These are phyloP conservation scores for Octodonta nipae DNA, from an alignment of 2,888 invertebrate species.

Conservation along the genomic window DNA sequence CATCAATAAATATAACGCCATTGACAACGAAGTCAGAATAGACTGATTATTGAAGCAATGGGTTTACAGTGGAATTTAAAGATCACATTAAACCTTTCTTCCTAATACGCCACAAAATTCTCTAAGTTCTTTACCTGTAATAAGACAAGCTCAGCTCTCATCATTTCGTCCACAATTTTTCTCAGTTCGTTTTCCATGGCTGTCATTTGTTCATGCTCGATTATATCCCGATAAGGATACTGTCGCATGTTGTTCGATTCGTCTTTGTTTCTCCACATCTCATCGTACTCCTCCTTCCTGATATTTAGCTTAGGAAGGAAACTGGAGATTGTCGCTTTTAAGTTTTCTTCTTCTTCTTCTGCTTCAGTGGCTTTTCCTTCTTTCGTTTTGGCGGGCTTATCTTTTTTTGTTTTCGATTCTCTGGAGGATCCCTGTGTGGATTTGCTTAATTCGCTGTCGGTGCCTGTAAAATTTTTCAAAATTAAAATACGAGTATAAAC, in stretches of 20 bases:
- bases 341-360: constrained; percentile 49
- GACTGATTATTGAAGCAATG: too few species aligned
- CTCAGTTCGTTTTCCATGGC: constrained; percentile 75
- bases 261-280: constrained; percentile 70
- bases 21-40: too few species aligned
- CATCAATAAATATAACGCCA: too few species aligned
- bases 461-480: constrained; percentile 43
- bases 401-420: constrained; percentile 66
- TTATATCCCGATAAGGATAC: constrained; percentile 66
- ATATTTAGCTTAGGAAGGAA: constrained; percentile 60
- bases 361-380: constrained; percentile 38
- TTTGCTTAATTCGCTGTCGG: constrained; percentile 67
- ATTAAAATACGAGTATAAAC: too few species aligned
- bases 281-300: constrained; percentile 64
- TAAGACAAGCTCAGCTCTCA: constrained; percentile 56
- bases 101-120: too few species aligned
- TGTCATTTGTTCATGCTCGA: constrained; percentile 67
- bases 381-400: constrained; percentile 54
- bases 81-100: not conserved
- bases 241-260: constrained; percentile 63
- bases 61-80: too few species aligned
- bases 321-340: constrained; percentile 55
- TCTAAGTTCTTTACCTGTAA: constrained; percentile 42
- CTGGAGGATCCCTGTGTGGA: constrained; percentile 63
- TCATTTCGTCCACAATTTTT: constrained; percentile 64